Evolutionary conservation across 2,113 vertebrate genomes (phyloP).

Genomic region (human): GRCh38 chr6:22894501-22895000

Average conservation of each 20-base stretch:
- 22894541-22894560: not conserved
- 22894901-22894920: no score
- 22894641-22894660: not conserved
- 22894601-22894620: not conserved
- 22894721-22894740: not conserved
- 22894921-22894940: no score
- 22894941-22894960: no score
- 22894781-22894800: not conserved
- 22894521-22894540: not conserved
- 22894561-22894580: not conserved
- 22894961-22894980: no score
- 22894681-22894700: not conserved
- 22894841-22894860: no score
- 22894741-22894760: not conserved
- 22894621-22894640: not conserved
- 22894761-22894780: not conserved
- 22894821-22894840: no score
- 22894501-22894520: not conserved
- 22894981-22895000: no score
- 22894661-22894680: not conserved
- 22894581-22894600: not conserved
- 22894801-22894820: not conserved
- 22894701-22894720: not conserved
- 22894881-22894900: no score
- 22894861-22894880: no score